phyloP scores from a whole-genome alignment of 2,888 invertebrate species.

The Drosophila pseudotakahashii region DNA sequence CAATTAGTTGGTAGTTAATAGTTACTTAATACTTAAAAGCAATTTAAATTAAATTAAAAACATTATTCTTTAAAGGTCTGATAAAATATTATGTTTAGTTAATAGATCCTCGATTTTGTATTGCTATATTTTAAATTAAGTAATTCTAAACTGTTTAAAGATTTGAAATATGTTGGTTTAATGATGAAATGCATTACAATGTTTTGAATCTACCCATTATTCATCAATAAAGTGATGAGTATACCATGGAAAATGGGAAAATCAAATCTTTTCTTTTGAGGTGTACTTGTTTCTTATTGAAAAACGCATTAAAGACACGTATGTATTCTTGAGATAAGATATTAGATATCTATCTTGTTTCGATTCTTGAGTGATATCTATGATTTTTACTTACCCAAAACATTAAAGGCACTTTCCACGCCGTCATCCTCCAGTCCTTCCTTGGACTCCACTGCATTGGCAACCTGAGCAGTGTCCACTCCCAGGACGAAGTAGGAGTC shows the following conservation, averaged over 20 bases:
- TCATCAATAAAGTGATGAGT: not conserved
- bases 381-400: conserved; percentile 83
- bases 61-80: too few relatives aligned
- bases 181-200: not conserved
- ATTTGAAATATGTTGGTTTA: not conserved
- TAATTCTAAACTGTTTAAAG: too few relatives aligned
- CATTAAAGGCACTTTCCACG: conserved; percentile 98
- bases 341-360: not conserved
- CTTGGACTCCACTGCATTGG: conserved; percentile 90
- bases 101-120: too few relatives aligned
- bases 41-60: too few relatives aligned
- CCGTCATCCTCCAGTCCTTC: conserved; percentile 94
- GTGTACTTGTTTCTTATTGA: not conserved
- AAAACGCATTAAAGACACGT: not conserved
- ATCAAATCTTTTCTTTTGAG: too few relatives aligned
- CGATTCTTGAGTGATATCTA: not conserved
- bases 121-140: too few relatives aligned
- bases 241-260: not conserved
- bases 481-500: conserved; percentile 97
- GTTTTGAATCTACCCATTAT: conserved; percentile 9
- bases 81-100: too few relatives aligned
- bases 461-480: conserved; percentile 93
- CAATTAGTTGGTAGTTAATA: too few relatives aligned
- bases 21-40: not conserved
- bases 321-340: conserved; percentile 2